phyloP scores from a whole-genome alignment of 2,888 invertebrate species.

The Parelbella ahira region DNA sequence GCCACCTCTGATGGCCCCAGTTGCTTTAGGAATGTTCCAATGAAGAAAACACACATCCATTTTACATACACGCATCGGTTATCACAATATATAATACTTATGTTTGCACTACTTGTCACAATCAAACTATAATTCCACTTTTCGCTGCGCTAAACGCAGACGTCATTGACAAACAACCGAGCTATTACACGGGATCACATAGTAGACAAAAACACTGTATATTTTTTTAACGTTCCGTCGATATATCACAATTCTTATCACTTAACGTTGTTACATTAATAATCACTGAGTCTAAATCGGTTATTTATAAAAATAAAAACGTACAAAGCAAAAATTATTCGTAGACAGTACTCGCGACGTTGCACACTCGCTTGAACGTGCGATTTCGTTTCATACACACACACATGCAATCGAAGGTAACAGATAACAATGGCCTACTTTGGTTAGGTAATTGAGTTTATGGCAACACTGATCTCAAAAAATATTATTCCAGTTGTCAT shows the following conservation, averaged over 20 bases:
- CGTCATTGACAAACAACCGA: slow-evolving; percentile 81
- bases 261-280: slow-evolving; percentile 68
- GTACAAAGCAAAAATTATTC: slow-evolving; percentile 76
- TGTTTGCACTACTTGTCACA: slow-evolving; percentile 77
- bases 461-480: slow-evolving; percentile 38
- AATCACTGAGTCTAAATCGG: slow-evolving; percentile 65
- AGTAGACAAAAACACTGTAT: slow-evolving; percentile 71
- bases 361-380: slow-evolving; percentile 74
- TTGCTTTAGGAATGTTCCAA: slow-evolving; percentile 69
- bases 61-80: slow-evolving; percentile 70
- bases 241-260: slow-evolving; percentile 76
- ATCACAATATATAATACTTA: slow-evolving; percentile 69
- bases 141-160: slow-evolving; percentile 80
- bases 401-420: slow-evolving; percentile 49
- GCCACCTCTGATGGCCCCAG: slow-evolving; percentile 74
- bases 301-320: slow-evolving; percentile 77
- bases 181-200: slow-evolving; percentile 76
- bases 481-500: no score
- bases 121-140: slow-evolving; percentile 78
- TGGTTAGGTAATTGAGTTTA: slow-evolving; percentile 29
- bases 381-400: slow-evolving; percentile 65
- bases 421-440: slow-evolving; percentile 50
- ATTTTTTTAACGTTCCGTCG: slow-evolving; percentile 63
- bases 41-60: slow-evolving; percentile 74
- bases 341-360: slow-evolving; percentile 76